Evolutionary conservation across 1,140 invertebrate species (phyloP).

Genomic region (Leptinotarsa defecta): DNA sequence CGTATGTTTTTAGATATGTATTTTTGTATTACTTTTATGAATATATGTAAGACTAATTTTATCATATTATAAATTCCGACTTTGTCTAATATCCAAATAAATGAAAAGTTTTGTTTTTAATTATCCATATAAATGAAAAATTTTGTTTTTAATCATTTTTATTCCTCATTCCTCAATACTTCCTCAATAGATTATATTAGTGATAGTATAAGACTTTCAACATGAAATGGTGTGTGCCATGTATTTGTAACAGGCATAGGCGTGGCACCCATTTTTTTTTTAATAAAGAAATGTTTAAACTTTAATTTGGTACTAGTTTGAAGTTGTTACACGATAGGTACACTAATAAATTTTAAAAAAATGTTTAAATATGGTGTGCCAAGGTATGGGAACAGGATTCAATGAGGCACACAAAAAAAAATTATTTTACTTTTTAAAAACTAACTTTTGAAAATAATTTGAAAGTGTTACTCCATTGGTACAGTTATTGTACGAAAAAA

Average conservation of each 20-base stretch:
- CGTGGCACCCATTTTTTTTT: neutral
- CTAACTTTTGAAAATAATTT: neutral
- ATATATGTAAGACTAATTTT: neutral
- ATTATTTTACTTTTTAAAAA: neutral
- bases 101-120: neutral
- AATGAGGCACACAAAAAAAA: neutral
- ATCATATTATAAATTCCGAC: neutral
- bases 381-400: neutral
- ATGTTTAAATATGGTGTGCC: neutral
- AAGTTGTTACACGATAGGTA: neutral
- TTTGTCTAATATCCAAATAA: neutral
- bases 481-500: neutral
- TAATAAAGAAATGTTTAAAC: neutral
- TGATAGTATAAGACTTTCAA: constrained; percentile 4
- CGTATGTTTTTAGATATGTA: constrained; percentile 5
- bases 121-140: neutral
- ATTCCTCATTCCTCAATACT: neutral
- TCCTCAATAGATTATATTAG: neutral
- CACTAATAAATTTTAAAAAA: neutral
- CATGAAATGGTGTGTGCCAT: neutral
- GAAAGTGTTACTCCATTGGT: neutral
- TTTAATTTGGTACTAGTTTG: neutral
- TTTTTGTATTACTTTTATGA: neutral
- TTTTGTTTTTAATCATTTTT: neutral
- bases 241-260: constrained; percentile 9